Base-by-base conservation (phyloP, 2,797 vertebrate genomes). In the Ceyx erithaca region DNA sequence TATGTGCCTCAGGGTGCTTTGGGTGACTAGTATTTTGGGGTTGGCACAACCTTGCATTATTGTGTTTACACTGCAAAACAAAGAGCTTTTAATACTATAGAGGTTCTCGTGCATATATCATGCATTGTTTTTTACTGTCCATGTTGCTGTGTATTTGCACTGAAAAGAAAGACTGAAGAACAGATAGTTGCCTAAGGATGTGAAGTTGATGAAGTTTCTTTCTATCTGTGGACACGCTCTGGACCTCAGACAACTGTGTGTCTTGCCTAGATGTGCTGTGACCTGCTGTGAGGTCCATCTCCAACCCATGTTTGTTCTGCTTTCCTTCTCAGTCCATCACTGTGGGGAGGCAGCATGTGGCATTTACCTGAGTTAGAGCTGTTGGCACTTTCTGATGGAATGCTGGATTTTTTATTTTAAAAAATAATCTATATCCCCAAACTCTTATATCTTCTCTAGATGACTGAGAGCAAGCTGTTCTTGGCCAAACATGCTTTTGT, bases 191-290 rank as follows among this genome's bases (percentile, higher is more conserved):
- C 30, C 18, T 23, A 0, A 51, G 55, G 37, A 49, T 52, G 28
- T 52, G 61, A 18, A 48, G 19, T 1, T 40, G 54, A 12, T 52
- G 33, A 77, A 17, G n/a, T 59, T 73, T 71, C 37, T 51, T 54
- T 58, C 30, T 52, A 51, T 31, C 45, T 2, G 0, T 22, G 55
- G 59, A 8, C 2, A 1, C 18, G 10, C 30, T 78, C 28, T 59
- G 48, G 14, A 16, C 31, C n/a, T 73, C 28, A 12, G 41, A 28
- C 26, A 55, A 7, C 19, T 16, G 7, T 0, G 35, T 67, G 45
- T 63, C 35, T 58, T 72, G 43, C 33, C 71, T 35, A 12, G n/a
- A 8, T 14, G 8, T 69, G 77, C 25, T 22, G 2, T 49, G 58
- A 25, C 33, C 28, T 2, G 1, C 33, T 43, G 40, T 9, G 3